A percentile compares a stretch with the other conserved stretches of the same genome.
These are phyloP conservation scores for Drepana arcuata DNA, from an alignment of 1,140 invertebrate genomes.

Conservation along the genomic window DNA sequence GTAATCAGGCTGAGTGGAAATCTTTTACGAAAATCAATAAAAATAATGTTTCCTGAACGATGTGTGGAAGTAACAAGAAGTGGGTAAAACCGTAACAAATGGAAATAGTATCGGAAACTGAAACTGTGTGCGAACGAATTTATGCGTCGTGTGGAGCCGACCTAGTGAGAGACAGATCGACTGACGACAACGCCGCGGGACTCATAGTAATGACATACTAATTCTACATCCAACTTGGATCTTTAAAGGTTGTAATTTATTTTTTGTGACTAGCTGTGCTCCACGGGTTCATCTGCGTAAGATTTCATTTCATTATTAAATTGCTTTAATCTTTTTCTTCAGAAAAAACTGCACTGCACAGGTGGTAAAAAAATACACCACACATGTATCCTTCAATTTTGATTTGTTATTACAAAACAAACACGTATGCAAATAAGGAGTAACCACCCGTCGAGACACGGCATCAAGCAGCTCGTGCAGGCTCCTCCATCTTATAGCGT, in stretches of 20 bases:
- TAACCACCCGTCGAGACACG: constrained; percentile 35
- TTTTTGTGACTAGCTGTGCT: neutral
- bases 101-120: constrained; percentile 52
- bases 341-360: neutral
- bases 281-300: too few species aligned
- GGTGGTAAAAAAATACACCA: constrained; percentile 1
- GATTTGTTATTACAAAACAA: constrained; percentile 38
- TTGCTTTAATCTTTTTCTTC: constrained; percentile 1
- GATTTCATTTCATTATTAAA: too few species aligned
- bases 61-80: constrained; percentile 8
- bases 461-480: neutral
- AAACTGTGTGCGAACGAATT: constrained; percentile 48
- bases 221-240: neutral
- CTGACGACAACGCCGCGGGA: constrained; percentile 27
- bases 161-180: constrained; percentile 41
- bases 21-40: constrained; percentile 5
- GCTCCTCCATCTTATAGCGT: too few species aligned
- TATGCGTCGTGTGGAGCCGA: constrained; percentile 31
- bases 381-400: too few species aligned
- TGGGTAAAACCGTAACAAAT: constrained; percentile 36
- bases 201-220: neutral
- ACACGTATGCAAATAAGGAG: constrained; percentile 53
- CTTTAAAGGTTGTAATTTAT: neutral
- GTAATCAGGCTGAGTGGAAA: neutral
- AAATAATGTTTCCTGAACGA: constrained; percentile 21